Evolutionary conservation across 2,888 invertebrate species (phyloP).

Genomic region (Plutella xylostella): DNA sequence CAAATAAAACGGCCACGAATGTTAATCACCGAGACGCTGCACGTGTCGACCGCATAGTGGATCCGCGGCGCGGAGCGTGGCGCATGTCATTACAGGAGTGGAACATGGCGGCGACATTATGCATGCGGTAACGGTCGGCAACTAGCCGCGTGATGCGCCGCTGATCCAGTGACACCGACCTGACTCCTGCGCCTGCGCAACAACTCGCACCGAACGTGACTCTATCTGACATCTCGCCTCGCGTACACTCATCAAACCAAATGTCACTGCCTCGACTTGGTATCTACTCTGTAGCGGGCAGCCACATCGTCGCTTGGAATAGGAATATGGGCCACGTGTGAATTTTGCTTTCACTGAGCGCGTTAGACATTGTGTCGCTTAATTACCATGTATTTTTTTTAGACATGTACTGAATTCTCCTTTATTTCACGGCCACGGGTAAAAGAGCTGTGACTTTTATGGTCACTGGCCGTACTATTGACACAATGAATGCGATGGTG

Average conservation of each 20-base stretch:
- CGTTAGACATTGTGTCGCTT: no score
- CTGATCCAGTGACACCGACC: slow-evolving; percentile 14
- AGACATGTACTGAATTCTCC: slow-evolving; percentile 18
- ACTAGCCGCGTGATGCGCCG: slow-evolving; percentile 16
- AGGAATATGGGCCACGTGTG: slow-evolving; percentile 34
- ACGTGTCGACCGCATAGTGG: no score
- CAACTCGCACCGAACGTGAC: slow-evolving; percentile 5
- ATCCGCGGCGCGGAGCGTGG: slow-evolving; percentile 29
- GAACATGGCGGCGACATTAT: slow-evolving; percentile 50
- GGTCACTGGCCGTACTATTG: no score
- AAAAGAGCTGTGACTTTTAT: no score
- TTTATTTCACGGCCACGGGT: no score
- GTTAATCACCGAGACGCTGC: no score
- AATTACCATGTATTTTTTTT: no score
- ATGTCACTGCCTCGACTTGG: slow-evolving; percentile 29
- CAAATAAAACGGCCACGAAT: no score
- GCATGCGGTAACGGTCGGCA: slow-evolving; percentile 52
- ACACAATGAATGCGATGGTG: no score
- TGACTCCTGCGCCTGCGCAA: background rate
- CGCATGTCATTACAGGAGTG: slow-evolving; percentile 40
- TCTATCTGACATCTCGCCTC: slow-evolving; percentile 18
- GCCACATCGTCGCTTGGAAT: slow-evolving; percentile 18
- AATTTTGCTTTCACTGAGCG: slow-evolving; percentile 32
- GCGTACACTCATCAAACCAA: no score
- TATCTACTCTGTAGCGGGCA: slow-evolving; percentile 26